These are phyloP conservation scores for Dipodomys merriami DNA, from an alignment of 2,113 vertebrate species.

Conservation along the genomic window DNA sequence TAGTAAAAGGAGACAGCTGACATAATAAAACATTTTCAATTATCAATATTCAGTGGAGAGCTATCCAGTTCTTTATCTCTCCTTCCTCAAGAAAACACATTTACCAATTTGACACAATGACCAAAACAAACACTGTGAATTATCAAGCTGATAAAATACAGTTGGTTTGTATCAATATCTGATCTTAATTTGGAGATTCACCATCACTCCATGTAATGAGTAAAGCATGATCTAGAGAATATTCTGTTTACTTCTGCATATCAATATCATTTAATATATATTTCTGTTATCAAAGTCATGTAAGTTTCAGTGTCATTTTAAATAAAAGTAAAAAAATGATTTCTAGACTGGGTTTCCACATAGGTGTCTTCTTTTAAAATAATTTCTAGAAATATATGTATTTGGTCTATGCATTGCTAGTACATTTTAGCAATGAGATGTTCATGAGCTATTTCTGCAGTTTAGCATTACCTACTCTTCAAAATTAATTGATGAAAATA, in stretches of 20 bases:
- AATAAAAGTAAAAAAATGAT: conserved; percentile 49
- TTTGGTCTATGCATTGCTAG: conserved; percentile 55
- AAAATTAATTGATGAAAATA: conserved; percentile 75
- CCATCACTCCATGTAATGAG: background rate
- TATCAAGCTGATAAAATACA: background rate
- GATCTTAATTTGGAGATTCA: background rate
- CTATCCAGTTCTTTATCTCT: background rate
- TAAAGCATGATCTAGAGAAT: background rate
- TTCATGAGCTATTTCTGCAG: conserved; percentile 37
- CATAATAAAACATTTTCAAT: background rate
- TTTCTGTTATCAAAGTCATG: background rate
- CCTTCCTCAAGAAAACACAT: background rate
- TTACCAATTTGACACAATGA: background rate
- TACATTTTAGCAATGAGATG: conserved; percentile 45
- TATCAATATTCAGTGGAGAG: background rate
- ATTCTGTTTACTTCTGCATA: background rate
- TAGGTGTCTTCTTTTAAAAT: conserved; percentile 57
- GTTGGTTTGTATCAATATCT: background rate
- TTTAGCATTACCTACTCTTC: conserved; percentile 64
- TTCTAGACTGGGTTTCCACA: conserved; percentile 41
- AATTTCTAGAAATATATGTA: conserved; percentile 50
- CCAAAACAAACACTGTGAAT: background rate
- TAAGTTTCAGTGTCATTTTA: background rate
- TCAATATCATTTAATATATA: background rate
- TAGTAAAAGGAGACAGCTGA: background rate